A percentile compares a stretch with the other conserved stretches of the same genome.
These are phyloP conservation scores for Coptodon rendalli DNA, from an alignment of 2,113 vertebrate species.

Conservation along the genomic window DNA sequence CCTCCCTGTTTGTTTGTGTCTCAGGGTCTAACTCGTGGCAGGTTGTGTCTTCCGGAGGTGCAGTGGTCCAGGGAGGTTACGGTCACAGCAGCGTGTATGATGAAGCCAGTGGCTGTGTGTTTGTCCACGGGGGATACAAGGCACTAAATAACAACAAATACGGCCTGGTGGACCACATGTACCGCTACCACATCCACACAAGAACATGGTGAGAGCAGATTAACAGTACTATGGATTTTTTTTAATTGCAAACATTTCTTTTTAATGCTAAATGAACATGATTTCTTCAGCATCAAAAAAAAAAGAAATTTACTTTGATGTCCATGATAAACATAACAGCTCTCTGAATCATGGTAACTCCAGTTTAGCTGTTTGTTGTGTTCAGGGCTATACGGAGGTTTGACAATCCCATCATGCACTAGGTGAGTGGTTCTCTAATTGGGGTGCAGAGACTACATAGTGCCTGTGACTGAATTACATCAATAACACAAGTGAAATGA, in stretches of 20 bases:
- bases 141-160: conserved; percentile 86
- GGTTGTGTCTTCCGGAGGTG: conserved; percentile 74
- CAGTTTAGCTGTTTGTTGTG: background rate
- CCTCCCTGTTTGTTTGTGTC: background rate
- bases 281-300: background rate
- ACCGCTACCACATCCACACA: conserved; percentile 77
- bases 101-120: conserved; percentile 71
- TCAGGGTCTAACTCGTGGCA: conserved; percentile 80
- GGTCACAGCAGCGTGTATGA: conserved; percentile 89
- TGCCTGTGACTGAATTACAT: background rate
- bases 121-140: conserved; percentile 88
- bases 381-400: background rate
- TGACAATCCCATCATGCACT: background rate
- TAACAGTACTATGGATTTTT: background rate
- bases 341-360: accelerated
- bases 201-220: conserved; percentile 78
- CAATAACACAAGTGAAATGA: background rate
- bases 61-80: conserved; percentile 86
- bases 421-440: background rate
- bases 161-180: conserved; percentile 86
- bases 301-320: background rate
- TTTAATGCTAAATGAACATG: background rate
- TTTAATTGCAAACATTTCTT: background rate
- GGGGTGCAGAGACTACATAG: background rate
- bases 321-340: background rate